A percentile compares a stretch with the other conserved stretches of the same genome.
Conservation (phyloP, 2,888 invertebrate genomes). For the Apamea monoglypha region DNA sequence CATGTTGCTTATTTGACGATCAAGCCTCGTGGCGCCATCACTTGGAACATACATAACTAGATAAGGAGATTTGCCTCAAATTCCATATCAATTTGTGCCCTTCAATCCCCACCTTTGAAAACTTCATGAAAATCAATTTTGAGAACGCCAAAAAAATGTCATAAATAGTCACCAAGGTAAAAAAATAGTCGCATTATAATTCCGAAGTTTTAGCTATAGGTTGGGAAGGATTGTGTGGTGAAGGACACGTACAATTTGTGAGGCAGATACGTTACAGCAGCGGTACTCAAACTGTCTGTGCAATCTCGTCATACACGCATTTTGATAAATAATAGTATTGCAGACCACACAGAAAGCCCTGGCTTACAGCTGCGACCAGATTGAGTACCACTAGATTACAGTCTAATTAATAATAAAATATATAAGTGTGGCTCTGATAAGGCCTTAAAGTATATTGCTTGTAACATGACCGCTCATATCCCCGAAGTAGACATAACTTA, state of each 20-base stretch:
- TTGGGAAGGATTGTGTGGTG: no score
- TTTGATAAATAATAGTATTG: conserved; percentile 34
- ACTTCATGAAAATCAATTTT: no score
- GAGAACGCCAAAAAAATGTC: no score
- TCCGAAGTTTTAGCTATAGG: no score
- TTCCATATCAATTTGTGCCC: not conserved
- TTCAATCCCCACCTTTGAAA: no score
- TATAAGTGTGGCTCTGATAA: conserved; percentile 28
- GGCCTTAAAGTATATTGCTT: conserved; percentile 15
- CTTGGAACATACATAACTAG: conserved; percentile 24
- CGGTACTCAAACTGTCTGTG: conserved; percentile 17
- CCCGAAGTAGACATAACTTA: not conserved
- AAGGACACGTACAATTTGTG: not conserved
- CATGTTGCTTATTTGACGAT: conserved; percentile 44
- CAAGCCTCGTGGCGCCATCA: conserved; percentile 27
- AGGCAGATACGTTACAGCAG: conserved; percentile 26
- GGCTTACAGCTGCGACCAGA: not conserved
- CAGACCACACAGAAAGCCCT: conserved; percentile 20
- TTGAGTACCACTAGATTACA: conserved; percentile 38
- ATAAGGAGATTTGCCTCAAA: conserved; percentile 31
- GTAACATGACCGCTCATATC: conserved; percentile 13
- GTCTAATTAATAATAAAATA: conserved; percentile 40
- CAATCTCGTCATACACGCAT: conserved; percentile 1
- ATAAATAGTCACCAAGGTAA: no score
- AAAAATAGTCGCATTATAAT: no score